Base-by-base conservation (phyloP, 2,113 vertebrate species). In the Pandion haliaetus region DNA sequence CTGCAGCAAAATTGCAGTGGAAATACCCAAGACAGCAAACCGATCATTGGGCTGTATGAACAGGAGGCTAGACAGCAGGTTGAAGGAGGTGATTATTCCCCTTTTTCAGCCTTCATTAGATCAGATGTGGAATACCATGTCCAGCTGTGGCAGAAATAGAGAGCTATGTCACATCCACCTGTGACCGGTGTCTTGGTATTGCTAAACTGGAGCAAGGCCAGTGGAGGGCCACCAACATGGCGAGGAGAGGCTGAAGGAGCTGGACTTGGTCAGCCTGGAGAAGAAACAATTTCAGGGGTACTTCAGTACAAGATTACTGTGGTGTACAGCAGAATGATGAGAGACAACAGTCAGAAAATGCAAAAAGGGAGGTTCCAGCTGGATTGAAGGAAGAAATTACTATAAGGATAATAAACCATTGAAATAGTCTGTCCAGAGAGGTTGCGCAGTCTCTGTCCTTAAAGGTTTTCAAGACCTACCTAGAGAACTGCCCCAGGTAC, bases 1-100 rank as follows among this genome's bases (percentile, higher is more conserved):
- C 10, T 19, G 12, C 16, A 71, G 58, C 31, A 65, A 61, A 19
- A 10, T 9, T 24, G 25, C 49, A 61, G 69, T 34, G 0, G 9
- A 65, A 59, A 28, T 34, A 23, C 3, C 1, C 0, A 17, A 59
- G 52, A 14, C 11, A 78, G 57, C n/a, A 52, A 31, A 50, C 0
- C 3, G 24, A 26, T 57, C 55, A 7, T 2, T 29, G 50, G 45
- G 42, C 12, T 54, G 26, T 14, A 3, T 13, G 61, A 59, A 31
- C 3, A 50, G 17, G 29, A 28, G 8, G 14, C 49, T 34, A 21
- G 44, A 5, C 11, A 36, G 8, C 2, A 78, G 55, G 40, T 16
- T 17, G 42, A 63, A 52, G 19, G 19, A 82, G 21, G 57, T 5
- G 13, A 38, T 40, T 13, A 16, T 32, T 45, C 54, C 36, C 19